Evolutionary conservation across 2,113 vertebrate genomes (phyloP), one percentile per base, ranked within the genome.

Genomic region (Poeciliopsis prolifica): DNA sequence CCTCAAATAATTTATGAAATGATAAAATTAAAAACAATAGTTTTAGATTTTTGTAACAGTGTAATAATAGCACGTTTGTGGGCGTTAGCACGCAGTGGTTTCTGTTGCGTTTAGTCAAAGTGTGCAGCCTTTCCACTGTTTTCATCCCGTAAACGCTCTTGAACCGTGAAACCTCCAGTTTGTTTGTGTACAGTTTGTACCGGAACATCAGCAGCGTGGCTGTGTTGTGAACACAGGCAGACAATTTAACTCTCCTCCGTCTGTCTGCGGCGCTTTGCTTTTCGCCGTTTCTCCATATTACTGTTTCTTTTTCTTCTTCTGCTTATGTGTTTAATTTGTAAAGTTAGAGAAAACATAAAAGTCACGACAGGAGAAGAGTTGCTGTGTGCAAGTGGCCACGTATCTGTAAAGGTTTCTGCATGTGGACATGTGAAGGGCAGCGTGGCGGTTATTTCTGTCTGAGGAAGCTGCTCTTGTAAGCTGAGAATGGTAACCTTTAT

Each of bases 401-500:
- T 61, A 48, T 69, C 58, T 72, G 40, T 83, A 64, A 67, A 35
- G 69, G 29, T 70, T 35, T 75, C 68, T 60, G 68, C 61, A 70
- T 78, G 61, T 62, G 24, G 61, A 29, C 9, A 48, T 67, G 61
- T 76, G 58, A 86, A 88, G 73, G 65, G 44, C 72, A 84, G 65
- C 51, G 19, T 44, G 51, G 3, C 48, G 51, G 72, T 85, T 92
- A 91, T 91, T 89, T 90, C 71, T 26, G 86, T 77, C 54, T 31
- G 44, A 81, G 84, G 44, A 72, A 62, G 63, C 9, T 60, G 70
- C 60, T 78, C 79, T 74, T 72, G 88, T 85, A 92, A 92, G 30
- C 78, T 84, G 92, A 92, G 90, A 90, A 31, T 73, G 22, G 40
- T 89, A 86, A 91, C 90, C 88, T 90, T 92, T 90, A 68, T 68